These are phyloP conservation scores for mouse (Mus musculus) DNA, from an alignment of 2,113 vertebrate species.

Conservation along the genomic window GRCm39 chr16:31930001-31930500, in stretches of 20 bases:
- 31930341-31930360: background rate
- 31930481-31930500: too few species aligned
- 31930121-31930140: background rate
- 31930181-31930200: background rate
- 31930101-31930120: background rate
- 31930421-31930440: background rate
- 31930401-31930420: background rate
- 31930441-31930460: background rate
- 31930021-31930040: background rate
- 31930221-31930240: background rate
- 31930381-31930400: background rate
- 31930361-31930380: background rate
- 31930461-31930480: background rate
- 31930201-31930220: background rate
- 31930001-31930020: conserved; percentile 27
- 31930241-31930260: conserved; percentile 17
- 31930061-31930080: background rate
- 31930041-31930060: background rate
- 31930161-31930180: conserved; percentile 15
- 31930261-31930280: background rate
- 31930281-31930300: background rate
- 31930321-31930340: background rate
- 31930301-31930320: background rate
- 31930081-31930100: background rate
- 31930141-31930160: background rate